These are phyloP conservation scores for Chionis minor DNA, from an alignment of 2,113 vertebrate species.

Conservation along the genomic window DNA sequence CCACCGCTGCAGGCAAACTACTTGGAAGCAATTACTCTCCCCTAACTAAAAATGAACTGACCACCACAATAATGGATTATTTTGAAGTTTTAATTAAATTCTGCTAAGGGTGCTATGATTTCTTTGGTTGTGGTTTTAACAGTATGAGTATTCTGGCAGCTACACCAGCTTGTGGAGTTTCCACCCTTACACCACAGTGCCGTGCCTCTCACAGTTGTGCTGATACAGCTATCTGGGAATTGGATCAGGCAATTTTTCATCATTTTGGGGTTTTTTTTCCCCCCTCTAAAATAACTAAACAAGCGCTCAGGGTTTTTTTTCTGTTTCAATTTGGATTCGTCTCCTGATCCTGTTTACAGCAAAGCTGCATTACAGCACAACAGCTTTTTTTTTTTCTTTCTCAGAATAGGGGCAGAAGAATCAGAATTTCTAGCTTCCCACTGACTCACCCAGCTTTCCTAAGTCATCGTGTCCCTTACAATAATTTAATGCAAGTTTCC, in stretches of 20 bases:
- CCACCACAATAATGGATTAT: not conserved
- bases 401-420: not conserved
- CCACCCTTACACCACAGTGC: not conserved
- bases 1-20: not conserved
- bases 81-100: constrained; percentile 37
- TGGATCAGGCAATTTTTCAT: not conserved
- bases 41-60: constrained; percentile 6
- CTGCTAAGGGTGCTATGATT: not conserved
- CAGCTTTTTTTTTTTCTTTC: not conserved
- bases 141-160: not conserved
- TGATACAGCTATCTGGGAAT: not conserved
- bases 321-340: not conserved
- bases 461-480: not conserved
- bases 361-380: not conserved
- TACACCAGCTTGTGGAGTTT: not conserved
- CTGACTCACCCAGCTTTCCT: not conserved
- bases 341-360: not conserved
- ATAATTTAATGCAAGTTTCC: not conserved
- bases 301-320: not conserved
- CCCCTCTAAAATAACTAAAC: not conserved
- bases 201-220: not conserved
- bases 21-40: not conserved
- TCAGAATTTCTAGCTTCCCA: not conserved
- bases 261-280: not conserved
- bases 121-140: constrained; percentile 7